Base-by-base conservation (phyloP, 2,797 vertebrate species). In the Acanthopagrus latus region DNA sequence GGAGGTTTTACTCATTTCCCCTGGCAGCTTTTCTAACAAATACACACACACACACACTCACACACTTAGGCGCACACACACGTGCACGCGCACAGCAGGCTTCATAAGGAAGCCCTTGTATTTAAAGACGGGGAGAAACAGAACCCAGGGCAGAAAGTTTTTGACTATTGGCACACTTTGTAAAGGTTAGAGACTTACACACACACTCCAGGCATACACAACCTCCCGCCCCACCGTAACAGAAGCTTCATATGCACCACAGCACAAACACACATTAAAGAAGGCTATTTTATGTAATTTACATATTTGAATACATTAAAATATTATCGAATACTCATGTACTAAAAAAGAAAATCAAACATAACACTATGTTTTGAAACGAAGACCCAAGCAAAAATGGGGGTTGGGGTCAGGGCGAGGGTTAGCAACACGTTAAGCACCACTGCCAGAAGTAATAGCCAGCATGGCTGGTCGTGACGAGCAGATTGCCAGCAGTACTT, bases 1-100 rank as follows among this genome's bases (percentile, higher is more conserved):
- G 76, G 83, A 91, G 74, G 88, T 91, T 91, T 90, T 71, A 82
- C 91, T 94, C 76, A 89, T 93, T 93, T 94, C 90, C 92, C 88
- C 84, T 90, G 87, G 90, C 85, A 79, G 73, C 80, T 63, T 89
- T 85, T 91, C 88, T 86, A 78, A 91, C 81, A 63, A 62, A 72
- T 20, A 21, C 78, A 67, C 80, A 47, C 81, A n/a, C 74, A 38
- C 75, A 55, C 27, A 50, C 60, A 73, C 67, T 33, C 70, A 47
- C 74, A 9, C 64, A 56, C 76, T 54, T 73, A 21, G 76, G 65
- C 78, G 43, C 81, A n/a, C 74, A 27, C 64, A 48, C 46, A 1
- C 58, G 17, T 46, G 43, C 56, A 69, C 50, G 38, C 65, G 1
- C 56, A 21, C 29, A 64, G 48, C 38, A 18, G 33, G 33, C 44